Conservation (phyloP, 2,888 invertebrate species). For the Acleris sparsana region DNA sequence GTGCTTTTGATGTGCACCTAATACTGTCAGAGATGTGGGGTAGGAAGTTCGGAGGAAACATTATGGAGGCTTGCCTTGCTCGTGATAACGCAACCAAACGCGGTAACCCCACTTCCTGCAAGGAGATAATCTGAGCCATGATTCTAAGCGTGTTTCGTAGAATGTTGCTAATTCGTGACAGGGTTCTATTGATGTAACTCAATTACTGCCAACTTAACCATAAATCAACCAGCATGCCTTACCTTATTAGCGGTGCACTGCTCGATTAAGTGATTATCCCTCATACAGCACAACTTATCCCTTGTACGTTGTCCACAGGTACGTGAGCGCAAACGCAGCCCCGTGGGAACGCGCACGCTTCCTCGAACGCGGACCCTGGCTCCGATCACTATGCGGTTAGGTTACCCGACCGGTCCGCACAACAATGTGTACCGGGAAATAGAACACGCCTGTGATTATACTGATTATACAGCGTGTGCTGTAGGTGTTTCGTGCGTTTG, state of each 20-base stretch:
- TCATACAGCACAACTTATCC: slow-evolving; percentile 22
- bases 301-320: slow-evolving; percentile 50
- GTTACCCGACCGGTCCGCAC: slow-evolving; percentile 38
- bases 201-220: neutral
- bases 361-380: slow-evolving; percentile 43
- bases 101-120: neutral
- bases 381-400: slow-evolving; percentile 34
- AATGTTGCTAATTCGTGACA: neutral
- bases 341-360: slow-evolving; percentile 54
- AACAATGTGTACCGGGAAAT: slow-evolving; percentile 29
- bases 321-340: slow-evolving; percentile 45
- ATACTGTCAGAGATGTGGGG: slow-evolving; percentile 54
- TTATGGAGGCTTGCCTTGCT: slow-evolving; percentile 24
- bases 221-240: neutral
- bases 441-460: slow-evolving; percentile 28
- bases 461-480: neutral
- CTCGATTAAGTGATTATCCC: slow-evolving; percentile 33
- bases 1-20: slow-evolving; percentile 59
- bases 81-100: slow-evolving; percentile 8
- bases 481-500: slow-evolving; percentile 7
- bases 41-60: slow-evolving; percentile 48
- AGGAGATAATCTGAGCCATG: neutral
- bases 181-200: neutral
- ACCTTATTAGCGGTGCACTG: slow-evolving; percentile 2
- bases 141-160: neutral